Conservation (phyloP, 2,888 invertebrate genomes). For the Tetragonula carbonaria region DNA sequence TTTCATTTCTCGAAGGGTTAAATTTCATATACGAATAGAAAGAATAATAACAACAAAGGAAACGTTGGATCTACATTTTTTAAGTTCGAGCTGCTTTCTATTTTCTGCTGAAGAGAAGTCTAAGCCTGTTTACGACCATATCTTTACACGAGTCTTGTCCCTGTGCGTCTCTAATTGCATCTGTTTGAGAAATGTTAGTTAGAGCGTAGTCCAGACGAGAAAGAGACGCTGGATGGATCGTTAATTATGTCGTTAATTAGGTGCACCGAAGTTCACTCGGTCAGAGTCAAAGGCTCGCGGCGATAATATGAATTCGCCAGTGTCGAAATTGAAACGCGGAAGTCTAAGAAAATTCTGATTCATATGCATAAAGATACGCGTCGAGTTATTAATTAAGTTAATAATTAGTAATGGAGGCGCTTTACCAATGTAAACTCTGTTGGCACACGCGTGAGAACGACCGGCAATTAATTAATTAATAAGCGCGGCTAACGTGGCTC, state of each 20-base stretch:
- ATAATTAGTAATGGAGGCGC: slow-evolving; percentile 22
- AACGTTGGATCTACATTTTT: too few species aligned
- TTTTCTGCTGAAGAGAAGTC: not conserved
- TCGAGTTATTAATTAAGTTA: slow-evolving; percentile 51
- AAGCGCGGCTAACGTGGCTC: slow-evolving; percentile 17
- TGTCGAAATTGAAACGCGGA: slow-evolving; percentile 19
- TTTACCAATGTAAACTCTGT: slow-evolving; percentile 19
- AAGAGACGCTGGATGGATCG: slow-evolving; percentile 21
- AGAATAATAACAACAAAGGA: not conserved
- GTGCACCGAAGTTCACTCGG: not conserved
- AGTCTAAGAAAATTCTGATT: slow-evolving; percentile 40
- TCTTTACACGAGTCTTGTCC: not conserved
- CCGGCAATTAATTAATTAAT: slow-evolving; percentile 38
- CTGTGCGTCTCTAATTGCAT: not conserved
- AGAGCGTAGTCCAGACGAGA: not conserved
- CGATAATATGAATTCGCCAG: slow-evolving; percentile 20
- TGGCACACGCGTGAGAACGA: slow-evolving; percentile 28
- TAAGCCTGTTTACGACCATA: not conserved
- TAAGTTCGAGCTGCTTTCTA: not conserved
- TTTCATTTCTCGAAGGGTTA: not conserved
- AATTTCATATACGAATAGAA: not conserved
- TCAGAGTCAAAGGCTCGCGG: slow-evolving; percentile 20
- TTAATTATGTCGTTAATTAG: slow-evolving; percentile 56
- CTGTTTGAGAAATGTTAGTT: slow-evolving; percentile 4
- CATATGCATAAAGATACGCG: slow-evolving; percentile 27